phyloP scores from a whole-genome alignment of 2,113 vertebrate genomes.

The Lagenorhynchus albirostris region DNA sequence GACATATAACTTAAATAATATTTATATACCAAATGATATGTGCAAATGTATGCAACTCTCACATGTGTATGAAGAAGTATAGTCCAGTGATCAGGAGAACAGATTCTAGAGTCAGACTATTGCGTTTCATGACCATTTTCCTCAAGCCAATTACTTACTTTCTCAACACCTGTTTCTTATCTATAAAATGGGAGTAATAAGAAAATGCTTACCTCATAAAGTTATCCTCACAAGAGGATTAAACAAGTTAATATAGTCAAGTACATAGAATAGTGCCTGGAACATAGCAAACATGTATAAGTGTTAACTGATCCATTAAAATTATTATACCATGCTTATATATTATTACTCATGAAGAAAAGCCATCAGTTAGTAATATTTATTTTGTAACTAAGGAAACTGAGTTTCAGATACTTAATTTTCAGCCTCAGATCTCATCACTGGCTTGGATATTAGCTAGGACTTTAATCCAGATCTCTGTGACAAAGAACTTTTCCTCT shows the following conservation, averaged over 20 bases:
- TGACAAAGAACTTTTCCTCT: background rate
- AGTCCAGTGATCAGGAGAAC: background rate
- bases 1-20: background rate
- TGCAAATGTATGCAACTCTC: background rate
- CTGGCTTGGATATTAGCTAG: background rate
- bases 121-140: background rate
- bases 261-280: background rate
- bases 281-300: too few species aligned
- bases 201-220: background rate
- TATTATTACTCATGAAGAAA: background rate
- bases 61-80: background rate
- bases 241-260: background rate
- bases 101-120: background rate
- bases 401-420: background rate
- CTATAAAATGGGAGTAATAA: background rate
- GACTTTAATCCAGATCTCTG: background rate
- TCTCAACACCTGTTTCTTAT: background rate
- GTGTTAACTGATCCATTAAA: accelerated
- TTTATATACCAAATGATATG: too few species aligned
- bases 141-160: background rate
- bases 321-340: background rate
- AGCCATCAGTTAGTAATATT: background rate
- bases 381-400: background rate
- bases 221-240: background rate
- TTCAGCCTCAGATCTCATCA: background rate